phyloP scores from a whole-genome alignment of 2,797 vertebrate genomes.

The Clamator glandarius region DNA sequence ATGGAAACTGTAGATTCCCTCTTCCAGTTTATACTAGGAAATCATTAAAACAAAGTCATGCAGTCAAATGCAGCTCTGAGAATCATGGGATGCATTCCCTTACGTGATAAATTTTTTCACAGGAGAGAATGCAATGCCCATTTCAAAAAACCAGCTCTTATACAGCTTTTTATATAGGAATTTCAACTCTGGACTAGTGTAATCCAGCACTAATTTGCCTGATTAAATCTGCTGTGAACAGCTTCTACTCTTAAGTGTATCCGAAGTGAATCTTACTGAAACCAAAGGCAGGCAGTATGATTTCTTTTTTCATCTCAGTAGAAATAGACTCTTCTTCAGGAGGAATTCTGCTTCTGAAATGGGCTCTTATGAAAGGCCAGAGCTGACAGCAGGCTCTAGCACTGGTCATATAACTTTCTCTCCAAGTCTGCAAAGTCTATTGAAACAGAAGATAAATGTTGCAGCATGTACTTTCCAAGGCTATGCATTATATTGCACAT shows the following conservation, averaged over 20 bases:
- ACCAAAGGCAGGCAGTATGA: neutral
- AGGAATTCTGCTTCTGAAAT: neutral
- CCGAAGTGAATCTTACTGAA: neutral
- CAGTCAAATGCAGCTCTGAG: neutral
- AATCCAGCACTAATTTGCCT: neutral
- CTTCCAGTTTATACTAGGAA: neutral
- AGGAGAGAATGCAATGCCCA: neutral
- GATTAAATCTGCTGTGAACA: slow-evolving; percentile 13
- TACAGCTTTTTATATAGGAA: neutral
- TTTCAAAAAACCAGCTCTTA: neutral
- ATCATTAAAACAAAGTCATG: neutral
- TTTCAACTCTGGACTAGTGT: neutral
- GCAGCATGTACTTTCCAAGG: neutral
- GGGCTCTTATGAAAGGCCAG: neutral
- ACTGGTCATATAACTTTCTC: neutral
- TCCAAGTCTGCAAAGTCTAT: slow-evolving; percentile 13
- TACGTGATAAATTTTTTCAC: neutral
- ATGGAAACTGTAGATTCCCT: neutral
- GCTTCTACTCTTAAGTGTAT: neutral
- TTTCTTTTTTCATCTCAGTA: neutral
- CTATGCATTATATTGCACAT: neutral
- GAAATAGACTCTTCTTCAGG: neutral
- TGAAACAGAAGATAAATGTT: neutral
- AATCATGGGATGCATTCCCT: neutral
- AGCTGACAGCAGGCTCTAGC: neutral